These are phyloP conservation scores for Chaitophorus viminalis DNA, from an alignment of 2,888 invertebrate genomes.

Conservation along the genomic window DNA sequence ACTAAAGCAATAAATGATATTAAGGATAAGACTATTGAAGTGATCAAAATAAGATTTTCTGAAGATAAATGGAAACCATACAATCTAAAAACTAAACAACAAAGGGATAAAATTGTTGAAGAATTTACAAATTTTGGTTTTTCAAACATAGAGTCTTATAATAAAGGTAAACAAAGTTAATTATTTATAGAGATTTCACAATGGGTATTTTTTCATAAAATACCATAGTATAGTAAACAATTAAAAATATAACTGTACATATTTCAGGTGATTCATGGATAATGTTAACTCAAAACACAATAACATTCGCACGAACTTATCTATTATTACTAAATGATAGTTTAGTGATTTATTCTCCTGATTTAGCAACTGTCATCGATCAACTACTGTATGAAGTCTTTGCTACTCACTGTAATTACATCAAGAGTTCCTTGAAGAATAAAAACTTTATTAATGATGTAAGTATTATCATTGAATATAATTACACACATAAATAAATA, in stretches of 20 bases:
- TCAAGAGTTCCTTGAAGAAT: slow-evolving; percentile 71
- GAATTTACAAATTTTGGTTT: slow-evolving; percentile 79
- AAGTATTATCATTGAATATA: slow-evolving; percentile 65
- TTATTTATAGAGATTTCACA: too few species aligned
- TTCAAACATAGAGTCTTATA: slow-evolving; percentile 73
- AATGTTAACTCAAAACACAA: slow-evolving; percentile 81
- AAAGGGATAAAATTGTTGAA: slow-evolving; percentile 75
- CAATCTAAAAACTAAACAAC: slow-evolving; percentile 80
- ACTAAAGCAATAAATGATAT: slow-evolving; percentile 81
- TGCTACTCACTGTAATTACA: slow-evolving; percentile 77
- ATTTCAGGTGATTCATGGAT: slow-evolving; percentile 75
- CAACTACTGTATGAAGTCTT: slow-evolving; percentile 79
- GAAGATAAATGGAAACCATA: slow-evolving; percentile 90
- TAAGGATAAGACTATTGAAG: slow-evolving; percentile 83
- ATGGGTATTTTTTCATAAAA: too few species aligned
- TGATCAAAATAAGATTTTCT: slow-evolving; percentile 77
- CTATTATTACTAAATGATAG: slow-evolving; percentile 81
- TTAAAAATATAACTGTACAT: slow-evolving; percentile 36
- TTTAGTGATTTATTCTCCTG: slow-evolving; percentile 78
- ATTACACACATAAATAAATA: too few species aligned
- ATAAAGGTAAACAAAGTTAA: slow-evolving; percentile 71
- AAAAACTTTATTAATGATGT: slow-evolving; percentile 72
- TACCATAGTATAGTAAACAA: too few species aligned
- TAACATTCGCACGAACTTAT: slow-evolving; percentile 82
- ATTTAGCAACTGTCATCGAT: slow-evolving; percentile 79